Evolutionary conservation across 2,113 vertebrate genomes (phyloP).

Genomic region (Xiphophorus couchianus): DNA sequence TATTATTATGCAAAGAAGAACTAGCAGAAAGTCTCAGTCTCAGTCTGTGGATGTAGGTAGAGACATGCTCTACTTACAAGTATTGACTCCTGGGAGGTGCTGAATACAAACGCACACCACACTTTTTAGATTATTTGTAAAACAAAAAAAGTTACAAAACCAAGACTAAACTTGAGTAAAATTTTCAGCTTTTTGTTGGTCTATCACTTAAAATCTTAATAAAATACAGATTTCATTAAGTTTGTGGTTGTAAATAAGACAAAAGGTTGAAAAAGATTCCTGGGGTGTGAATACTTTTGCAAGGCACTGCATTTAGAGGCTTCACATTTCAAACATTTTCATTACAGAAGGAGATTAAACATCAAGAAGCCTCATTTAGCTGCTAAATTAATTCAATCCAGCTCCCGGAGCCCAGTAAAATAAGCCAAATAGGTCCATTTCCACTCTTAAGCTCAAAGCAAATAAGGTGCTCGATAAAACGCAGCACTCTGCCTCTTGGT

Average conservation of each 20-base stretch:
- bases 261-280: constrained; percentile 8
- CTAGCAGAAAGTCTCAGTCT: background rate
- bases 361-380: constrained; percentile 22
- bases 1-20: background rate
- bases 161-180: background rate
- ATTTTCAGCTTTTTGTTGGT: background rate
- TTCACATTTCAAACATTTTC: constrained; percentile 17
- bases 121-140: background rate
- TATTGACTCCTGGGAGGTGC: no score
- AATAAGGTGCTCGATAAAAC: constrained; percentile 72
- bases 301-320: constrained; percentile 6
- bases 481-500: constrained; percentile 54
- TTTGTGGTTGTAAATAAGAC: background rate
- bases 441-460: constrained; percentile 57
- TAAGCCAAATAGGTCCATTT: constrained; percentile 54
- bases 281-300: background rate
- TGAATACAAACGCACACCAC: background rate
- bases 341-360: constrained; percentile 22
- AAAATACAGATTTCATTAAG: background rate
- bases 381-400: constrained; percentile 41
- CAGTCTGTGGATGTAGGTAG: background rate
- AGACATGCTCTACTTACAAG: background rate
- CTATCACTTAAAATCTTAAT: background rate
- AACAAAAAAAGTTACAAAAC: background rate
- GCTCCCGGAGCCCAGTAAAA: constrained; percentile 47